These are phyloP conservation scores for Neotoxoptera formosana DNA, from an alignment of 1,140 invertebrate genomes.

Conservation along the genomic window DNA sequence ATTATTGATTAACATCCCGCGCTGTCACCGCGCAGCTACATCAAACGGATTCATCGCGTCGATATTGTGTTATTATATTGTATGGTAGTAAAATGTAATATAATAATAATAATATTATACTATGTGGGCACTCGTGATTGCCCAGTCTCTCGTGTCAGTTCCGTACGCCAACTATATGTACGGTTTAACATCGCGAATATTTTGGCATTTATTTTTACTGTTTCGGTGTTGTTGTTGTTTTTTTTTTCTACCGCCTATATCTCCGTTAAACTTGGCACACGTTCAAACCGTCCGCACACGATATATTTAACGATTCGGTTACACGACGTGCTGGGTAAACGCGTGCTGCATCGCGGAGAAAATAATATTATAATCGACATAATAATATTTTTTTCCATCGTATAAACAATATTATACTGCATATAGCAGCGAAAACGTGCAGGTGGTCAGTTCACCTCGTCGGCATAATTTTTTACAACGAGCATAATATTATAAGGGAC, in stretches of 20 bases:
- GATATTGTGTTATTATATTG: background rate
- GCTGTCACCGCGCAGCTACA: background rate
- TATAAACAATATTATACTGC: background rate
- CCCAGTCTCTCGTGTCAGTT: background rate
- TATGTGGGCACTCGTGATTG: background rate
- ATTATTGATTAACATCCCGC: background rate
- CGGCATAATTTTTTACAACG: background rate
- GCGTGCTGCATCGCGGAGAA: background rate
- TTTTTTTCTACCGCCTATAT: background rate
- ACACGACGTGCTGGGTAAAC: background rate
- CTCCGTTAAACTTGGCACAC: background rate
- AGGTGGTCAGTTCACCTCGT: background rate
- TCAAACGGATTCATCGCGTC: background rate
- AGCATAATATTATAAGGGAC: background rate
- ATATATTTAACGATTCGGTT: background rate
- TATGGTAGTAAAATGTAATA: background rate
- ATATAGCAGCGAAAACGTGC: background rate
- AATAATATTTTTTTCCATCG: background rate
- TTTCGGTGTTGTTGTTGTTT: background rate
- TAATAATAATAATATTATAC: background rate
- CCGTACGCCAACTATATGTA: too few species aligned
- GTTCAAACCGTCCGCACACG: background rate
- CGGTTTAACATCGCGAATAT: background rate
- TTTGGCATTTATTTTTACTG: background rate
- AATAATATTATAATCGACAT: background rate